Evolutionary conservation across 2,888 invertebrate species (phyloP), one percentile per base, ranked within the genome.

Genomic region (Eupithecia subfuscata): DNA sequence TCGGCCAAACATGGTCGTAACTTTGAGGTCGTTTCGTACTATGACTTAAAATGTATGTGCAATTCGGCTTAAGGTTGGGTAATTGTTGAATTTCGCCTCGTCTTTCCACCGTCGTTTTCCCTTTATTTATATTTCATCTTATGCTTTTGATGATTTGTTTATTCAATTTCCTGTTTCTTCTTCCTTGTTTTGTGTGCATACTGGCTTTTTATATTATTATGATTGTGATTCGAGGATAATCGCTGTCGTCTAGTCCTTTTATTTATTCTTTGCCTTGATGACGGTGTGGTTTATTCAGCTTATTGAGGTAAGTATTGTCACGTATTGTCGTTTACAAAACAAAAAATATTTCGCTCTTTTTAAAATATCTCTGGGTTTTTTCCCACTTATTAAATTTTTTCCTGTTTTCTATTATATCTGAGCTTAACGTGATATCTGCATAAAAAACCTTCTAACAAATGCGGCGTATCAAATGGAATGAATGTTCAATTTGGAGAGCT

Each of bases 1-100:
- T 78, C 76, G 69, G 69, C 75, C 74, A 75, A 75, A 78, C 81
- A 77, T 75, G 78, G 77, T 78, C 81, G 78, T 79, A 78, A 70
- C 60, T 71, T 75, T 79, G 74, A 80, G 77, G 81, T 70, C 75
- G 76, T 68, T 69, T 70, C 60, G 73, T 73, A 70, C 67, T 71
- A 70, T 74, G 70, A 71, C 74, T 75, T 74, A 75, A 73, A 77
- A 68, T 68, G 70, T 77, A 68, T 75, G 78, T 75, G 76, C 74
- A 69, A 40, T 80, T 74, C 65, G 73, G 73, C 75, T 73, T 76
- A 79, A 63, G 67, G 60, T 75, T 82, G 76, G 70, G 74, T 76
- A 75, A 78, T 79, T 80, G 81, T 81, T 76, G 65, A 67, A 73
- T 82, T 76, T 78, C 40, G 68, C 43, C 71, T 78, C 79, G 81